These are phyloP conservation scores for Salminus brasiliensis DNA, from an alignment of 2,113 vertebrate species.

Conservation along the genomic window DNA sequence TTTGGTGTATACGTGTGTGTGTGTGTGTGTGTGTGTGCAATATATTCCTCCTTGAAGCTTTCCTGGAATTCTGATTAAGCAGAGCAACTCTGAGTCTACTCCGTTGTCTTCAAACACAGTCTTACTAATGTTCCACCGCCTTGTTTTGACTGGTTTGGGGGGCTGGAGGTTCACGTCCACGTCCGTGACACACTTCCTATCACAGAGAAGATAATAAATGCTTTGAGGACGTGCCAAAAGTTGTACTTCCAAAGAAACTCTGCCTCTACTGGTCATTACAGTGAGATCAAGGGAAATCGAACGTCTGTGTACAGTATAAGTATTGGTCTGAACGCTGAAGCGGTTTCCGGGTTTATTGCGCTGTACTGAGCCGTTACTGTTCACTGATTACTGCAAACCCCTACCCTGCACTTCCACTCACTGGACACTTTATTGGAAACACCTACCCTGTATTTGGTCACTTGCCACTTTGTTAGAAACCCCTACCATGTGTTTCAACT, in stretches of 20 bases:
- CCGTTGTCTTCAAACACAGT: conserved; percentile 52
- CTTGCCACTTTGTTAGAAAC: too few relatives aligned
- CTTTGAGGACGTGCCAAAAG: neutral
- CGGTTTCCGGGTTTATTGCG: too few relatives aligned
- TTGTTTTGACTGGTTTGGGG: neutral
- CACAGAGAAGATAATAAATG: neutral
- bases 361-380: too few relatives aligned
- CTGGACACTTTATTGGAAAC: too few relatives aligned
- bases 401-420: too few relatives aligned
- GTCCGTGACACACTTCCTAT: neutral
- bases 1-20: conserved; percentile 30
- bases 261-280: neutral
- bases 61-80: conserved; percentile 66
- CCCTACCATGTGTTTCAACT: too few relatives aligned
- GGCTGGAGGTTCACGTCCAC: neutral
- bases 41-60: conserved; percentile 73
- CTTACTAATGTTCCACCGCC: conserved; percentile 41
- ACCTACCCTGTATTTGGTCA: too few relatives aligned
- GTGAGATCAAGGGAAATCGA: neutral
- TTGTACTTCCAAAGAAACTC: neutral
- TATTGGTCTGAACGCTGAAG: too few relatives aligned
- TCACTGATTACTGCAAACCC: too few relatives aligned
- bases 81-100: conserved; percentile 20
- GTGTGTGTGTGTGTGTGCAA: conserved; percentile 43
- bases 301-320: too few relatives aligned